Percentiles rank a stretch among this genome's conserved stretches.
Evolutionary conservation across 2,797 vertebrate genomes (phyloP).

Genomic region (Tarsius wallacei): DNA sequence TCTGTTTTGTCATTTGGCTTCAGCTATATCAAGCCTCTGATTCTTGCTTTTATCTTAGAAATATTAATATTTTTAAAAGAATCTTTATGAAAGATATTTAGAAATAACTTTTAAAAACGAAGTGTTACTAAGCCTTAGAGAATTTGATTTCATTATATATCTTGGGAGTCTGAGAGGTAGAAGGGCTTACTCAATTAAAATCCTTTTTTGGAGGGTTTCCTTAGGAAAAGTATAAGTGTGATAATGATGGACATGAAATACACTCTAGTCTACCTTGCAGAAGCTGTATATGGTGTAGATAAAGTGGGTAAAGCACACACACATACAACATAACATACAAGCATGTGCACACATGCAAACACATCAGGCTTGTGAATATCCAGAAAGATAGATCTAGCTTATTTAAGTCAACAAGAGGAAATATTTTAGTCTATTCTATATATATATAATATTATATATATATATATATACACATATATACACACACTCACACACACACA

Average conservation of each 20-base stretch:
- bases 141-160: slow-evolving; percentile 35
- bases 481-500: too few species aligned
- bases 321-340: background rate
- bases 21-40: background rate
- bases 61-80: slow-evolving; percentile 4
- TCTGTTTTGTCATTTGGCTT: slow-evolving; percentile 12
- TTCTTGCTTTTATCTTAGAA: slow-evolving; percentile 18
- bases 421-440: slow-evolving; percentile 45
- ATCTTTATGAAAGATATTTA: slow-evolving; percentile 4
- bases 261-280: background rate
- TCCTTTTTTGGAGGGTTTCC: background rate
- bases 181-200: slow-evolving; percentile 43
- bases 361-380: background rate
- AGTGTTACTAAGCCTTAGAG: slow-evolving; percentile 25
- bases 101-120: background rate
- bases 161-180: slow-evolving; percentile 20
- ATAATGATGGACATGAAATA: background rate
- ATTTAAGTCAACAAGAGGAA: slow-evolving; percentile 26
- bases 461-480: too few species aligned
- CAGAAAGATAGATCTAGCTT: background rate
- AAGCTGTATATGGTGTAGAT: background rate
- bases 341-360: fast-evolving
- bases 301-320: background rate
- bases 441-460: background rate
- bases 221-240: slow-evolving; percentile 6